Base-by-base conservation (phyloP, 2,888 invertebrate species). In the Melieria omissa region DNA sequence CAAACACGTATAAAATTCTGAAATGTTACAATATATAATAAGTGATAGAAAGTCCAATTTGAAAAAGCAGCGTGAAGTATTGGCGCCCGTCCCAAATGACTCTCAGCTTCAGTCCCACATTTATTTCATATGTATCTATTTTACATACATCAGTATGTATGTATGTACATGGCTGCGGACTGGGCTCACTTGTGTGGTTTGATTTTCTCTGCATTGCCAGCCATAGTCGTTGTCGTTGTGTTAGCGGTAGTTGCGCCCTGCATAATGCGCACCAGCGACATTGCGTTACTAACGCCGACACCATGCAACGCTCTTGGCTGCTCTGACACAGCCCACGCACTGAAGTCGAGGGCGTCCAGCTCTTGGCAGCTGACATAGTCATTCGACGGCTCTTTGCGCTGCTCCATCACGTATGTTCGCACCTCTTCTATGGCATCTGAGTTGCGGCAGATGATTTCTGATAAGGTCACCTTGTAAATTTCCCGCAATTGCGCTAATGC, bases 371-470 rank as follows among this genome's bases (percentile, higher is more conserved):
- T 88, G 0, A 91, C 85, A n/a, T 91, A 88, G 0, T 90, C 89
- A 85, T 92, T 92, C 64, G 89, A 89, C 10, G 78, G 74, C 9
- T 86, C 80, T 14, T 88, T 87, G 0, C 89, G 85, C 0, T 90
- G 89, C 78, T 91, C 89, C 95, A 95, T 95, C 44, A 93, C 93
- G 74, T 89, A 86, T 5, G 89, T 89, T 79, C 93, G 94, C 0
- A 92, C 89, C 16, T 87, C 83, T 54, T 89, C 88, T 4, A 95
- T 88, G 2, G 89, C 86, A 72, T 92, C 93, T 0, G 94, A 91
- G 85, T 93, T 95, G 47, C 92, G 91, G 82, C 95, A 95, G 71
- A 95, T 92, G 14, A 95, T 88, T 47, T 90, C 89, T 0, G 94
- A 92, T 12, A 95, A 83, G 0, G 92, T 91, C 0, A 92, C 92